A percentile compares a stretch with the other conserved stretches of the same genome.
Evolutionary conservation across 2,888 invertebrate species (phyloP).

Genomic region (Pecten maximus): DNA sequence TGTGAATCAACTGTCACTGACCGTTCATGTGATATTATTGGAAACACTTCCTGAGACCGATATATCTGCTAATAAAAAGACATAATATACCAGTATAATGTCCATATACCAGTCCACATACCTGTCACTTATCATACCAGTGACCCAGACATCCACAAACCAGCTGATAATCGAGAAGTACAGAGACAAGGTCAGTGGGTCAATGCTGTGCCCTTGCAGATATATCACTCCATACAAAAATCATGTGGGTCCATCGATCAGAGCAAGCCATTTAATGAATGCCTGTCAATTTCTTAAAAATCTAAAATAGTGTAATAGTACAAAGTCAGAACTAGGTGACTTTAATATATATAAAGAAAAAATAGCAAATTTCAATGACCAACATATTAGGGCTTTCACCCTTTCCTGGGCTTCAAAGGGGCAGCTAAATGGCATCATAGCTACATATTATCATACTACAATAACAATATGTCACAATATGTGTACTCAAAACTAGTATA

Average conservation of each 20-base stretch:
- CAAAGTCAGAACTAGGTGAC: too few species aligned
- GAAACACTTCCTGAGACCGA: not conserved
- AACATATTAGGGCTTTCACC: too few species aligned
- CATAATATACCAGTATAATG: not conserved
- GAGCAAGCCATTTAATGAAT: not conserved
- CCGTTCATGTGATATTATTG: not conserved
- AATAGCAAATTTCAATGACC: too few species aligned
- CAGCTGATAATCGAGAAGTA: not conserved
- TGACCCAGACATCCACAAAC: not conserved
- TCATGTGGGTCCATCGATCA: not conserved
- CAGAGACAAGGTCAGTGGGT: not conserved
- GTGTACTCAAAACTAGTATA: too few species aligned
- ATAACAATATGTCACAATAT: too few species aligned
- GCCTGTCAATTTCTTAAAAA: too few species aligned
- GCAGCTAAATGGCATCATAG: too few species aligned
- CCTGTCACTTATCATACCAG: not conserved
- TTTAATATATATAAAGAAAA: too few species aligned
- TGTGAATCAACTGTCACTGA: not conserved
- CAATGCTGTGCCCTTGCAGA: not conserved
- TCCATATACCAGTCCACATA: not conserved
- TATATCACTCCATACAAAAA: not conserved
- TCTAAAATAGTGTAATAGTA: too few species aligned
- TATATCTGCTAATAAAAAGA: not conserved
- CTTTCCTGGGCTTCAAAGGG: too few species aligned
- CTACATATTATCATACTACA: too few species aligned